Evolutionary conservation across 2,888 invertebrate species (phyloP).

Genomic region (Philopedon plagiatum): DNA sequence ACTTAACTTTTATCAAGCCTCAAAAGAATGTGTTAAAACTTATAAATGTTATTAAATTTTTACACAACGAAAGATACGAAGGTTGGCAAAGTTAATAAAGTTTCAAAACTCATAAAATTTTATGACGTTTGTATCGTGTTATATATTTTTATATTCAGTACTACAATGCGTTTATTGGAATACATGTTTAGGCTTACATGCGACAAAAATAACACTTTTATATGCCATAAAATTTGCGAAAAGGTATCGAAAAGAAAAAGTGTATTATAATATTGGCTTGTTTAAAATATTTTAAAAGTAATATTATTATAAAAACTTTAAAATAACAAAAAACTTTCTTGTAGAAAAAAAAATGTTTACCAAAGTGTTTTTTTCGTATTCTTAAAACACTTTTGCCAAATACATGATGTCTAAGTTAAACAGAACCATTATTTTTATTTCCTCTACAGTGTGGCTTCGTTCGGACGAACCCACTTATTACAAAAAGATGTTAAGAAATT

Average conservation of each 20-base stretch:
- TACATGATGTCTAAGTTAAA: too few species aligned
- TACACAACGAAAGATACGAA: not conserved
- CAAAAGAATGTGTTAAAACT: not conserved
- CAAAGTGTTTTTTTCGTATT: too few species aligned
- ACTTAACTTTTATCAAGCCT: not conserved
- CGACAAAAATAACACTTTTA: slow-evolving; percentile 12
- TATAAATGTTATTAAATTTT: slow-evolving; percentile 2
- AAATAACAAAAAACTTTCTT: too few species aligned
- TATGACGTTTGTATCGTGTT: slow-evolving; percentile 10
- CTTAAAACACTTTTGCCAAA: too few species aligned
- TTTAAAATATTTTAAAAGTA: too few species aligned
- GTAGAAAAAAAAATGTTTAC: too few species aligned
- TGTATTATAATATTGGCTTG: not conserved
- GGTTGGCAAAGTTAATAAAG: slow-evolving; percentile 1
- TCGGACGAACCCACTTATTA: too few species aligned
- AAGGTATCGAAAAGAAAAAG: not conserved
- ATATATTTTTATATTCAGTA: slow-evolving; percentile 12
- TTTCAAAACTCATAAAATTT: slow-evolving; percentile 10
- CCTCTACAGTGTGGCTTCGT: too few species aligned
- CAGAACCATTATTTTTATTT: too few species aligned
- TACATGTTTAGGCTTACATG: slow-evolving; percentile 4
- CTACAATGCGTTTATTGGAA: slow-evolving; percentile 13
- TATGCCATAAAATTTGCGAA: slow-evolving; percentile 1
- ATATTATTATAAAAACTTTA: too few species aligned
- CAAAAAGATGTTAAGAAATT: too few species aligned